phyloP scores from a whole-genome alignment of 2,113 vertebrate genomes.

The rabbit (Oryctolagus cuniculus) region mOryCun1.1 NC_091433.1:55614501-55615000 shows the following conservation, averaged over 20 bases:
- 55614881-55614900: not conserved
- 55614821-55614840: not conserved
- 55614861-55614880: not conserved
- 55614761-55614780: not conserved
- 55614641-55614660: not conserved
- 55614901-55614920: conserved; percentile 38
- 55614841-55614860: not conserved
- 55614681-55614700: not conserved
- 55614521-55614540: not conserved
- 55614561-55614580: not conserved
- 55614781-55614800: not conserved
- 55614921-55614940: conserved; percentile 1
- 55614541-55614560: no score
- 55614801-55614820: not conserved
- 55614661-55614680: not conserved
- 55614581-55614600: not conserved
- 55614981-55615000: not conserved
- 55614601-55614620: not conserved
- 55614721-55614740: accelerated
- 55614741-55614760: not conserved
- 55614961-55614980: not conserved
- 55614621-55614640: not conserved
- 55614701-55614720: not conserved
- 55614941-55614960: not conserved
- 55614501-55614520: not conserved